Evolutionary conservation across 1,140 invertebrate species (phyloP).

Genomic region (Drosophila biarmipes): DNA sequence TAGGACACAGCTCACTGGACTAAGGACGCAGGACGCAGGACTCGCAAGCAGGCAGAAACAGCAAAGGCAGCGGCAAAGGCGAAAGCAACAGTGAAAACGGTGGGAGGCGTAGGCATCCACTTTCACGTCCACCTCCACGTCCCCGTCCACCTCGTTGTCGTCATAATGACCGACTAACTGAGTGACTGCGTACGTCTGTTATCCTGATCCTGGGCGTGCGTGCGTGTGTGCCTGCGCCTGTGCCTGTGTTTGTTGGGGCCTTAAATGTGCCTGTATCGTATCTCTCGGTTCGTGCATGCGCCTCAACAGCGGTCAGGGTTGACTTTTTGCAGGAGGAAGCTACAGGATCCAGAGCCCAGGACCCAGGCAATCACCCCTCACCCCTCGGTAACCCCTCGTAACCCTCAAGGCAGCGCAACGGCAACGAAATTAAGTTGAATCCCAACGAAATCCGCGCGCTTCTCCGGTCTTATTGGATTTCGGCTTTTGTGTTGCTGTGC

Average conservation of each 20-base stretch:
- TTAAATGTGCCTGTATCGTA: slow-evolving; percentile 37
- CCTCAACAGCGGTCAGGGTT: slow-evolving; percentile 74
- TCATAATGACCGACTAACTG: slow-evolving; percentile 78
- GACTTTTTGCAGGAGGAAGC: slow-evolving; percentile 60
- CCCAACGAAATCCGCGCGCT: slow-evolving; percentile 54
- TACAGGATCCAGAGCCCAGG: slow-evolving; percentile 13
- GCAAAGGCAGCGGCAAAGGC: background rate
- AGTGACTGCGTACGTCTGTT: slow-evolving; percentile 55
- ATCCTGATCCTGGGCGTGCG: slow-evolving; percentile 11
- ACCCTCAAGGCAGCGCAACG: slow-evolving; percentile 48
- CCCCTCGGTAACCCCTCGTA: slow-evolving; percentile 6
- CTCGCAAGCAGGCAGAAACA: slow-evolving; percentile 27
- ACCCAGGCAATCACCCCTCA: slow-evolving; percentile 11
- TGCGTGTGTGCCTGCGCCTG: slow-evolving; percentile 2
- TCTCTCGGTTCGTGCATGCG: slow-evolving; percentile 67
- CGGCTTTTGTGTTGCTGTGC: slow-evolving; percentile 27
- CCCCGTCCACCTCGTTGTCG: slow-evolving; percentile 29
- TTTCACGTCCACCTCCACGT: background rate
- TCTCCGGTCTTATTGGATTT: slow-evolving; percentile 74
- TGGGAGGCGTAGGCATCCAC: background rate
- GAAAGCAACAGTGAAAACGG: background rate
- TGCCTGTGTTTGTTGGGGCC: slow-evolving; percentile 15
- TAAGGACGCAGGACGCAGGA: background rate
- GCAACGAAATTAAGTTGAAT: slow-evolving; percentile 67
- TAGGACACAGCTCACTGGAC: too few species aligned